Percentiles rank a stretch among this genome's conserved stretches.
These are phyloP conservation scores for Littorina saxatilis DNA, from an alignment of 1,140 invertebrate species.

Conservation along the genomic window DNA sequence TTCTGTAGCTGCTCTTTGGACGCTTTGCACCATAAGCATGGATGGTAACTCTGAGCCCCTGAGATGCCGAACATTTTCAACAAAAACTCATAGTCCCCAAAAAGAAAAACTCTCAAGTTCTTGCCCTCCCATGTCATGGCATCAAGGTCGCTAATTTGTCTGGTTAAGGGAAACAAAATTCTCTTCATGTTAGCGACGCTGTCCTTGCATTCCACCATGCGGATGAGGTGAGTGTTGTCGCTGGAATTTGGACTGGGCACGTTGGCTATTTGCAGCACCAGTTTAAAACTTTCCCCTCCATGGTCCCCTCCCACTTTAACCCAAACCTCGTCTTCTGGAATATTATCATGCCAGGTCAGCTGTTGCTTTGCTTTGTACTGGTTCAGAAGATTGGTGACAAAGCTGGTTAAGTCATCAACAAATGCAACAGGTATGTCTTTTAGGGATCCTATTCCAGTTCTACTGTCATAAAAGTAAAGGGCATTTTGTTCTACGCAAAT, in stretches of 20 bases:
- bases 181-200: too few relatives aligned
- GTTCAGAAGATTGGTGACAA: background rate
- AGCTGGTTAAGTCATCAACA: background rate
- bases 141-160: too few relatives aligned
- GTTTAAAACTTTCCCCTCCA: too few relatives aligned
- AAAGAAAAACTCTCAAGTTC: slow-evolving; percentile 8
- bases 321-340: slow-evolving; percentile 24
- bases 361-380: background rate
- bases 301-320: slow-evolving; percentile 28
- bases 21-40: background rate
- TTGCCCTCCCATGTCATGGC: too few relatives aligned
- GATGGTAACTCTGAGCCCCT: too few relatives aligned
- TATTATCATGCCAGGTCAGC: slow-evolving; percentile 27
- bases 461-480: background rate
- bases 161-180: too few relatives aligned
- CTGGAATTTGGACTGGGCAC: too few relatives aligned
- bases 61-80: too few relatives aligned
- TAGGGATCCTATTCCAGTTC: background rate
- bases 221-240: too few relatives aligned
- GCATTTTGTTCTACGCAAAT: background rate
- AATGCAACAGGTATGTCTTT: background rate
- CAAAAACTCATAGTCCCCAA: slow-evolving; percentile 30
- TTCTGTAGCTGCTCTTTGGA: background rate
- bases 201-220: too few relatives aligned
- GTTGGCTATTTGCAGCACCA: too few relatives aligned